Percentiles rank a stretch among this genome's conserved stretches.
These are phyloP conservation scores for Psophia crepitans DNA, from an alignment of 2,113 vertebrate genomes.

Conservation along the genomic window DNA sequence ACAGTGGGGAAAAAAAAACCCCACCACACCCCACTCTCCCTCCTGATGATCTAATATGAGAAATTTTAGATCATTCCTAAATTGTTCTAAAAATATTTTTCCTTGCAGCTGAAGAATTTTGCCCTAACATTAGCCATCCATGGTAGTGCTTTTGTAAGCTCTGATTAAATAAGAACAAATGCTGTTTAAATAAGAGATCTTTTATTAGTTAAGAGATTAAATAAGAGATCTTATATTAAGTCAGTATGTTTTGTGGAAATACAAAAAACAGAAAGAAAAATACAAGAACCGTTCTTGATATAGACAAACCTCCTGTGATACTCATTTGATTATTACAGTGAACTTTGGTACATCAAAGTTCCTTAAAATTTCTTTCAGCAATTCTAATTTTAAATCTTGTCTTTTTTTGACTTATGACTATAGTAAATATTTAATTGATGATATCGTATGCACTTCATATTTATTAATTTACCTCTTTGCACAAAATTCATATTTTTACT, in stretches of 20 bases:
- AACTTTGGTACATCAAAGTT: background rate
- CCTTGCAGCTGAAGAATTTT: background rate
- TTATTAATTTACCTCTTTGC: background rate
- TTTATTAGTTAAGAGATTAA: background rate
- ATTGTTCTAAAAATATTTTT: background rate
- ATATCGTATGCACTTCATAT: background rate
- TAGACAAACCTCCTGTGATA: background rate
- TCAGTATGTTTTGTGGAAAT: background rate
- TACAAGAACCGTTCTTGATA: background rate
- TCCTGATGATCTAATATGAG: background rate
- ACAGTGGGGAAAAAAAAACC: background rate
- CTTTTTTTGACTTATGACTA: background rate
- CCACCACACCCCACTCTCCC: too few relatives aligned
- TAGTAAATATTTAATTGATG: background rate
- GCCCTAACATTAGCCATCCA: background rate
- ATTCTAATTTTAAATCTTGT: background rate
- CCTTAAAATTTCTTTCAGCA: background rate
- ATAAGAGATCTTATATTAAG: background rate
- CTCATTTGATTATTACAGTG: background rate
- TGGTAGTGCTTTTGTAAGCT: background rate
- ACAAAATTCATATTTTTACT: background rate
- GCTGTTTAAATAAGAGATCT: background rate
- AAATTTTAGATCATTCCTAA: background rate
- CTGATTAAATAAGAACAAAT: background rate
- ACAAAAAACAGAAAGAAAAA: background rate